Evolutionary conservation across 2,113 vertebrate genomes (phyloP), one percentile per base, ranked within the genome.

Genomic region (Psilopogon haemacephalus): DNA sequence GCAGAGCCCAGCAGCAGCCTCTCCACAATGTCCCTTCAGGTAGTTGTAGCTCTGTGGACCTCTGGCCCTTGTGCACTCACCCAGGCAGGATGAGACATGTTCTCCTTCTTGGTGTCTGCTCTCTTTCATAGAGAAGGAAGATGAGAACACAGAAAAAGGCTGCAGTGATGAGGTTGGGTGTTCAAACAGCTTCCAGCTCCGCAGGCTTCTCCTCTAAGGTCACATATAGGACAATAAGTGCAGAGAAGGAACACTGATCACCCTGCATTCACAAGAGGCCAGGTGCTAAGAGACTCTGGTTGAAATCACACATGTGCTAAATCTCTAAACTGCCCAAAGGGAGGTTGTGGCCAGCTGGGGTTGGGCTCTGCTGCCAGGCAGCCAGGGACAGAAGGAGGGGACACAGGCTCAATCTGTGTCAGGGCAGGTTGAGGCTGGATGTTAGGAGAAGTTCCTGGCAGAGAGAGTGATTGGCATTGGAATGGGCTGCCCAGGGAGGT

Each of bases 271-370:
- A 37, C 33, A 65, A 52, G 18, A 59, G 24, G 11, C 8, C 15
- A 44, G 18, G 15, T 28, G 50, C n/a, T 15, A 64, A 54, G 48
- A 82, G 48, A 82, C 21, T 35, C 50, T n/a, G 18, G 12, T 10
- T 79, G 55, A 77, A 86, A 80, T 65, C 17, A 73, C 35, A 44
- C 0, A 3, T 0, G 0, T 1, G 4, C 16, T 58, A 56, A 48
- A 38, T 68, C 38, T n/a, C n/a, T n/a, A n/a, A n/a, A n/a, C n/a
- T n/a, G n/a, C n/a, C n/a, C n/a, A n/a, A n/a, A n/a, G n/a, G n/a
- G n/a, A n/a, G n/a, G n/a, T n/a, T n/a, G n/a, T n/a, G n/a, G n/a
- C n/a, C n/a, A n/a, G n/a, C n/a, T n/a, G n/a, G n/a, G n/a, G n/a
- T n/a, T n/a, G n/a, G n/a, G n/a, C n/a, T n/a, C n/a, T n/a, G n/a